phyloP scores from a whole-genome alignment of 2,888 invertebrate species.

The Azorinus chamasolen region DNA sequence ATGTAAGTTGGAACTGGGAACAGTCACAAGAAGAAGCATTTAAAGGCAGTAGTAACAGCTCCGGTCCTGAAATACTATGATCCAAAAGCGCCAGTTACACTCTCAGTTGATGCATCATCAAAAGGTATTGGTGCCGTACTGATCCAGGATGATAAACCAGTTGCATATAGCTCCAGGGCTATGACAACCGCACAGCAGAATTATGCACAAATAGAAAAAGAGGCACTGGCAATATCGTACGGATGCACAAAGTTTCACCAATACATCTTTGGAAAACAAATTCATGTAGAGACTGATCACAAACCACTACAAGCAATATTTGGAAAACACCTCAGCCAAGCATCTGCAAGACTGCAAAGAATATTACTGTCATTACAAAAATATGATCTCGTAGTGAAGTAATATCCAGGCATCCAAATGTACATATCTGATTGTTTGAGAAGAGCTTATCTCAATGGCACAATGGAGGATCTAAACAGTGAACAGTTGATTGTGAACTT shows the following conservation, averaged over 20 bases:
- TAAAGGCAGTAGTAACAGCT: constrained; percentile 33
- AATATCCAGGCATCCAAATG: constrained; percentile 40
- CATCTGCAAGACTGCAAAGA: constrained; percentile 26
- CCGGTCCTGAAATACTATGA: constrained; percentile 59
- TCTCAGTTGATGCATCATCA: constrained; percentile 64
- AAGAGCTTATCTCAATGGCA: constrained; percentile 12
- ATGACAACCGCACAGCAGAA: too few relatives aligned
- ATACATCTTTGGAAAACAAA: constrained; percentile 25
- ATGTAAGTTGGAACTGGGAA: constrained; percentile 29
- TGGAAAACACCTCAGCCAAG: constrained; percentile 32
- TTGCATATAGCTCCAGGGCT: constrained; percentile 37
- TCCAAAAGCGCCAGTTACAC: constrained; percentile 22
- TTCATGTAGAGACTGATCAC: constrained; percentile 36
- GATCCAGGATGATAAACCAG: constrained; percentile 52
- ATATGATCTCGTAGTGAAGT: constrained; percentile 34
- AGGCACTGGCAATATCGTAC: constrained; percentile 22
- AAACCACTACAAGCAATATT: constrained; percentile 31
- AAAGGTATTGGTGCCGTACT: constrained; percentile 65
- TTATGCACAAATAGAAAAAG: constrained; percentile 39
- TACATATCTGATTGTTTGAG: constrained; percentile 37
- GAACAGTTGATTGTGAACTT: constrained; percentile 24
- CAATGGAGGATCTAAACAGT: constrained; percentile 12
- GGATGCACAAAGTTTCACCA: constrained; percentile 34
- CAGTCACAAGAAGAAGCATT: constrained; percentile 62
- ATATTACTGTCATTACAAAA: constrained; percentile 35